Base-by-base conservation (phyloP, 2,113 vertebrate genomes). In the Collichthys lucidus region DNA sequence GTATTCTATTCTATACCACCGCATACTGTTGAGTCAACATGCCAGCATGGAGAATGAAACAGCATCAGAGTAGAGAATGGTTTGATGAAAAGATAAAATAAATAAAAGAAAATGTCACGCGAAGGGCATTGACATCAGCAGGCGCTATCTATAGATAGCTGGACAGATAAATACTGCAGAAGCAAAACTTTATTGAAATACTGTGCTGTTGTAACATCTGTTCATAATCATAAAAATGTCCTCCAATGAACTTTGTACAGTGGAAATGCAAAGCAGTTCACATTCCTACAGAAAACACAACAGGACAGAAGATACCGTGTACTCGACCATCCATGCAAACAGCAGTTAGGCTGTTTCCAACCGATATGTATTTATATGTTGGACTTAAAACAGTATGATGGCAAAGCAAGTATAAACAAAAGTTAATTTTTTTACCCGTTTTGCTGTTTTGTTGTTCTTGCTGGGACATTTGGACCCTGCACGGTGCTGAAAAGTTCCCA, bases 271-370 rank as follows among this genome's bases (percentile, higher is more conserved):
- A 46, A 55, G 12, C 24, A 15, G 42, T 79, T 67, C 12, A 40
- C 31, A 52, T 50, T 29, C 61, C 47, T 74, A 12, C 14, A 53
- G 24, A 31, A 61, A 64, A 55, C 67, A 62, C 55, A 65, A 60
- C 50, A 77, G 49, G 75, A 60, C 72, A 64, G 31, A 50, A 55
- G 47, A 70, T 62, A 24, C 42, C 29, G 2, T 31, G 16, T 55
- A 50, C 29, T 49, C 61, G 35, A 61, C 40, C 35, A 57, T 55
- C 61, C 70, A 55, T 47, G 11, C 73, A 75, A 80, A 52, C 49
- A 55, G 60, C 63, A 84, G 66, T 86, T 79, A 82, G 10, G 16
- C 29, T 44, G 59, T 74, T 76, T 84, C 53, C 64, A 79, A n/a
- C 56, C 0, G 16, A 53, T 65, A 22, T 66, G 15, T 70, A 65